A percentile compares a stretch with the other conserved stretches of the same genome.
These are phyloP conservation scores for Xenopus tropicalis DNA, from an alignment of 2,113 vertebrate genomes.

Conservation along the genomic window UCB_Xtro_10.0 CM004449.2:130505001-130505500, in stretches of 20 bases:
- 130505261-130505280: constrained; percentile 97
- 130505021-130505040: no score
- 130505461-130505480: no score
- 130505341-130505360: constrained; percentile 97
- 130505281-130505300: constrained; percentile 99
- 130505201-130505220: constrained; percentile 98
- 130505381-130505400: constrained; percentile 79
- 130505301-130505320: constrained; percentile 97
- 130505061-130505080: no score
- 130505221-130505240: constrained; percentile 96
- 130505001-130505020: background rate
- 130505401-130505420: background rate
- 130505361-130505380: constrained; percentile 95
- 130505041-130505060: no score
- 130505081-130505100: no score
- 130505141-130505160: constrained; percentile 94
- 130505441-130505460: no score
- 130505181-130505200: constrained; percentile 95
- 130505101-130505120: no score
- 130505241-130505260: constrained; percentile 92
- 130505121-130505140: background rate
- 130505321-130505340: constrained; percentile 97
- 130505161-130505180: constrained; percentile 95
- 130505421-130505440: no score
- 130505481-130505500: no score